Conservation (phyloP, 2,797 vertebrate genomes). For the Falco concolor region DNA sequence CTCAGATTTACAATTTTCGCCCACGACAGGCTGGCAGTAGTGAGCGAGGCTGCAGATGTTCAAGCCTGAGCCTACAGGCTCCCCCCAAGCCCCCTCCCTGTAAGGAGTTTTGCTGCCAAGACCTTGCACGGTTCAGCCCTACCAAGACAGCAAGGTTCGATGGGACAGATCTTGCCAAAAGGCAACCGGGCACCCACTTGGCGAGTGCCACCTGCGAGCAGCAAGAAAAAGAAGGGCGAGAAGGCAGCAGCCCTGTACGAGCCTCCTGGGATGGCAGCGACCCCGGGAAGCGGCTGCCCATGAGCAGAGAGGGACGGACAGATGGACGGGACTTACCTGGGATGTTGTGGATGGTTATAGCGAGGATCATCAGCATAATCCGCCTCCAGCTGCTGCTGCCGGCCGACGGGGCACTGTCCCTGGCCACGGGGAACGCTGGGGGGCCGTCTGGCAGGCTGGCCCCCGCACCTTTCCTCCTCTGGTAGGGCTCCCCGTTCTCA, state of each 20-base stretch:
- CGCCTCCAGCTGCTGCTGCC: conserved; percentile 84
- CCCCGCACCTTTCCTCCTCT: conserved; percentile 75
- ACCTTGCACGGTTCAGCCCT: neutral
- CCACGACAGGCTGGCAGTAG: neutral
- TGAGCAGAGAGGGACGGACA: fast-evolving
- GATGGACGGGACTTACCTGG: conserved; percentile 78
- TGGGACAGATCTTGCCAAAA: fast-evolving
- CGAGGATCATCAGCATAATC: conserved; percentile 88
- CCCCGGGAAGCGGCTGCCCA: neutral
- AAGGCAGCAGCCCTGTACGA: fast-evolving
- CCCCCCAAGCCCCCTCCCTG: neutral
- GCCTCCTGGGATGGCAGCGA: fast-evolving
- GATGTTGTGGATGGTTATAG: conserved; percentile 95
- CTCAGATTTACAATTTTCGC: fast-evolving
- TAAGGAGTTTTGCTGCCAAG: neutral
- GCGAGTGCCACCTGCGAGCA: fast-evolving
- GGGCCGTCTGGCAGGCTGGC: neutral
- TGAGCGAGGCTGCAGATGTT: neutral
- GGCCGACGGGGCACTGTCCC: neutral
- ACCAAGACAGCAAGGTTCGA: neutral
- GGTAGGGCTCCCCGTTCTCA: conserved; percentile 89
- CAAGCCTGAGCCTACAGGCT: neutral
- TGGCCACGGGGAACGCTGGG: neutral
- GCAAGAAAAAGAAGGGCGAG: neutral
- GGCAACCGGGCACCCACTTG: neutral